Conservation (phyloP, 2,113 vertebrate genomes). For the Agapornis roseicollis region DNA sequence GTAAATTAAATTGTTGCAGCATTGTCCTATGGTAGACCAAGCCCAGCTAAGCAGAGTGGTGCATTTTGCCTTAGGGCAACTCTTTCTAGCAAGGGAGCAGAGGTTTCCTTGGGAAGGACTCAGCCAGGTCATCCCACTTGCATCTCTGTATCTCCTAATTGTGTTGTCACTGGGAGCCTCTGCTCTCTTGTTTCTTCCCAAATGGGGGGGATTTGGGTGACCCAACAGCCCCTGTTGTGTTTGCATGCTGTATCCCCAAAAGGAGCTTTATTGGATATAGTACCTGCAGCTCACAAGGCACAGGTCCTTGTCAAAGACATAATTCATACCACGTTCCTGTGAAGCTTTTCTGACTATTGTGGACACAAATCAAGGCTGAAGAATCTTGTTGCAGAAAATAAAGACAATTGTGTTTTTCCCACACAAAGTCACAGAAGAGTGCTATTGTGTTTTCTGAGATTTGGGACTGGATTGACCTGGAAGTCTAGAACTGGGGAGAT, state of each 20-base stretch:
- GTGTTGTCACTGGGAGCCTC: neutral
- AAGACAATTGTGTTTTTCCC: neutral
- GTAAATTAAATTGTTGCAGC: neutral
- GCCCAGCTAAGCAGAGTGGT: neutral
- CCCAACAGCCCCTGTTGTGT: neutral
- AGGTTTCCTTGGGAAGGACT: neutral
- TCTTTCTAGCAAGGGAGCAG: neutral
- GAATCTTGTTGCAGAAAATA: neutral
- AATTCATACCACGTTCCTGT: neutral
- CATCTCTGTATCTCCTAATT: neutral
- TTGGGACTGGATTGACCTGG: neutral
- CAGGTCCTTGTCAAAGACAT: neutral
- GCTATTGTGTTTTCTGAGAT: neutral
- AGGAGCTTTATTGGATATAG: neutral
- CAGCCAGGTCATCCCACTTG: neutral
- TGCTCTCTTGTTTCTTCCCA: neutral
- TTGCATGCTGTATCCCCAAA: neutral
- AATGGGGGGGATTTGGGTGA: neutral
- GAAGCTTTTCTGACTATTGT: neutral
- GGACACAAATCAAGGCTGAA: neutral
- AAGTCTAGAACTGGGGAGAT: neutral
- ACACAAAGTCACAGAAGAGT: neutral
- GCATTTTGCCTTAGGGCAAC: neutral
- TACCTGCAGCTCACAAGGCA: neutral
- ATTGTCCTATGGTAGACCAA: neutral